Percentiles rank a stretch among this genome's conserved stretches.
These are phyloP conservation scores for Etheostoma spectabile DNA, from an alignment of 2,113 vertebrate species.

Conservation along the genomic window DNA sequence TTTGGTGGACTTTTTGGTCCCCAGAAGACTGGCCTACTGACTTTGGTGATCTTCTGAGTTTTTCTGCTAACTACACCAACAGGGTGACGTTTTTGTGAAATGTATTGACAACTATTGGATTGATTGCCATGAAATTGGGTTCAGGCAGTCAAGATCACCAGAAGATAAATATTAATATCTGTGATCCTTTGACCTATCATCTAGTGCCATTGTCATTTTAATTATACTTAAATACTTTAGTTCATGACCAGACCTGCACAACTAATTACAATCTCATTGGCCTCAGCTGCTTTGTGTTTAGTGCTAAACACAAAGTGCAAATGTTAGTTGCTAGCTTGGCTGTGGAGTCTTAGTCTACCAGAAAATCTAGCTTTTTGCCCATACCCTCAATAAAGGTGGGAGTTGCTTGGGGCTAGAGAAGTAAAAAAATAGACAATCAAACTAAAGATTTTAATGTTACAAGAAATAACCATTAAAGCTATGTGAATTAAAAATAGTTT, in stretches of 20 bases:
- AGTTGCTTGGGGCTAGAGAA: not conserved
- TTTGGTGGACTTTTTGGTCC: not conserved
- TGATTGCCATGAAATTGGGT: not conserved
- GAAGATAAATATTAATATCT: not conserved
- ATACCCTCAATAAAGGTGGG: not conserved
- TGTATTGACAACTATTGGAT: not conserved
- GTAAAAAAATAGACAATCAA: not conserved
- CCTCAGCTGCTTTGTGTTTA: not conserved
- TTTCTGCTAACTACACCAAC: not conserved
- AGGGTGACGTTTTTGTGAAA: not conserved
- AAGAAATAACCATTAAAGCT: not conserved
- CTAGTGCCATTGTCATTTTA: not conserved
- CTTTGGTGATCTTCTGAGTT: not conserved
- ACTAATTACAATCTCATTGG: not conserved
- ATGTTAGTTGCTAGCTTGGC: not conserved
- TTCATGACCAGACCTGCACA: not conserved
- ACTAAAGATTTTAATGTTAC: not conserved
- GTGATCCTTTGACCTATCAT: not conserved
- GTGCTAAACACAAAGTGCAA: too few relatives aligned
- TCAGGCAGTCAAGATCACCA: not conserved
- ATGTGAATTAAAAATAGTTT: not conserved
- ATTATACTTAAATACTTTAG: not conserved
- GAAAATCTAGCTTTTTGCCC: not conserved
- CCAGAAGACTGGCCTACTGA: not conserved
- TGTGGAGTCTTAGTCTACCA: not conserved